Percentiles rank a stretch among this genome's conserved stretches.
Evolutionary conservation across 2,113 vertebrate species (phyloP).

Genomic region (Pseudopipra pipra): DNA sequence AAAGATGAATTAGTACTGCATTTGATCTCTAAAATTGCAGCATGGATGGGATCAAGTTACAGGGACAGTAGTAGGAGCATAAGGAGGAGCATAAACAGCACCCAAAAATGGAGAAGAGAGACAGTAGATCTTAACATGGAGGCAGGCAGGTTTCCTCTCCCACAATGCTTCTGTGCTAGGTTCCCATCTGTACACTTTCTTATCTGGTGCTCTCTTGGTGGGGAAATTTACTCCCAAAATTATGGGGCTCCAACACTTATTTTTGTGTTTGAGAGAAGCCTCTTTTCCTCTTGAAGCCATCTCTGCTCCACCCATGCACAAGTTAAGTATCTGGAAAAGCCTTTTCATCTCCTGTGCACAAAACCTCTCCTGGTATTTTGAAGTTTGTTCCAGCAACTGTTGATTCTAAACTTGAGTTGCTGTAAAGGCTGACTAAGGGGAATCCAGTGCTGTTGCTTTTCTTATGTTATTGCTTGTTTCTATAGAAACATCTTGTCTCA

Average conservation of each 20-base stretch:
- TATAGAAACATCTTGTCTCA: constrained; percentile 37
- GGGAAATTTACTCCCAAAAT: background rate
- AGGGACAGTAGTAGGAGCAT: background rate
- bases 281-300: background rate
- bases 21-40: background rate
- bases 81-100: background rate
- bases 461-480: constrained; percentile 25
- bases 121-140: background rate
- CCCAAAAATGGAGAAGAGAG: background rate
- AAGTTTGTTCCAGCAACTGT: background rate
- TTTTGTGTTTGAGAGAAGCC: background rate
- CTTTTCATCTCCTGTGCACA: background rate
- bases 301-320: background rate
- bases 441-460: background rate
- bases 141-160: background rate
- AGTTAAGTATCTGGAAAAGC: background rate
- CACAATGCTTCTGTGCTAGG: fast-evolving
- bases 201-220: background rate
- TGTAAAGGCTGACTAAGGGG: background rate
- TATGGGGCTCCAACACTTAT: background rate
- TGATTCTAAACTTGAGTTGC: background rate
- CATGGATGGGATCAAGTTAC: background rate
- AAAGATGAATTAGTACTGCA: background rate
- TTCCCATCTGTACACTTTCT: background rate
- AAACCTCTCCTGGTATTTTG: background rate